Evolutionary conservation across 2,797 vertebrate species (phyloP), one percentile per base, ranked within the genome.

Genomic region (Okamejei kenojei): DNA sequence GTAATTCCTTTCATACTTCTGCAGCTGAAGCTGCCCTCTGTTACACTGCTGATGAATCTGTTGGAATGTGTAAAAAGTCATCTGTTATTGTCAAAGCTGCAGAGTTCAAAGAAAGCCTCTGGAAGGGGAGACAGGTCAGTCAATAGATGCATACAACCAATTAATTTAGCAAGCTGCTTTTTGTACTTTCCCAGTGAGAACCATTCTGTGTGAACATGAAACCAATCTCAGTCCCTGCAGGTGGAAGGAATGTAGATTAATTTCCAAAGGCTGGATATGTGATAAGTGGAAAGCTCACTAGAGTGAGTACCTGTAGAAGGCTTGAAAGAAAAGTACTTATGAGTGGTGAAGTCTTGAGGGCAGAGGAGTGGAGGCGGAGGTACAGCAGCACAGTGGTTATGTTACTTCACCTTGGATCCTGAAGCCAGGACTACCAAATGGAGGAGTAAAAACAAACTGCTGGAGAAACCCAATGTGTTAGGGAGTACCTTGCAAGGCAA

Each of bases 121-220:
- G 45, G 5, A 74, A 65, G 35, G 68, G 21, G 45, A 74, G 7
- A 3, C 35, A 45, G 2, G 38, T 8, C 5, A 10, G 45, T 74
- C 68, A 19, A 92, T 92, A 76, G 7, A 92, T 11, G 35, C 15
- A 54, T n/a, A 19, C 38, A 58, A 35, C 73, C 38, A 76, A 92
- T 76, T 92, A 54, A 10, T 92, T 76, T 92, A 74, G 45, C 38
- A 21, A 45, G 21, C 68, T 74, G 68, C 38, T n/a, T 76, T 88
- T 76, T 29, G 45, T 38, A 45, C 88, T 90, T 90, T 90, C 71
- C 29, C 32, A 91, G 45, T 91, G 90, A 74, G 68, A 74, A 26
- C 61, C 32, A 38, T 15, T 21, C 68, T 35, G 21, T 71, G 63
- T 29, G 90, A 54, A 13, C 29, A 35, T 73, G 90, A 91, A 21